Conservation (phyloP, 2,797 vertebrate genomes). For the Brachyrhaphis roseni region DNA sequence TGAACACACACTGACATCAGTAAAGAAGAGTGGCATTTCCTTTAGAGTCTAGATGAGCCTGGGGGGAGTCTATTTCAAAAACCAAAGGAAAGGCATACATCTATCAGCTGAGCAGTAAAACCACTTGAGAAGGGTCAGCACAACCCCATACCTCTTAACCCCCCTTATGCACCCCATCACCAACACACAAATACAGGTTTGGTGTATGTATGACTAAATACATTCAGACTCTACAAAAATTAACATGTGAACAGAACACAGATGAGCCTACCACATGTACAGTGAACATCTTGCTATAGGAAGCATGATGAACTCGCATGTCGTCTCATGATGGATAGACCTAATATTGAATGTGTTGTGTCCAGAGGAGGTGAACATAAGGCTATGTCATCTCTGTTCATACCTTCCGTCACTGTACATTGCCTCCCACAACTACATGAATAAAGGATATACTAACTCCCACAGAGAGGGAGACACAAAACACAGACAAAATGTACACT, state of each 20-base stretch:
- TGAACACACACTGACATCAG: slow-evolving; percentile 69
- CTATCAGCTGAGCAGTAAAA: slow-evolving; percentile 66
- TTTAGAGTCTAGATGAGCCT: slow-evolving; percentile 64
- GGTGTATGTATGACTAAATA: slow-evolving; percentile 60
- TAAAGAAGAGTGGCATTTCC: slow-evolving; percentile 67
- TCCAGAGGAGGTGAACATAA: slow-evolving; percentile 71
- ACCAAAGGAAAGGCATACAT: slow-evolving; percentile 55
- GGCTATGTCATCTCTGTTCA: slow-evolving; percentile 74
- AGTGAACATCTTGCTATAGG: slow-evolving; percentile 52
- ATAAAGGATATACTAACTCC: slow-evolving; percentile 61
- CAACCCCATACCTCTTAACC: slow-evolving; percentile 7
- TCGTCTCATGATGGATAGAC: slow-evolving; percentile 68
- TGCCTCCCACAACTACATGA: slow-evolving; percentile 67
- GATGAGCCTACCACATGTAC: slow-evolving; percentile 70
- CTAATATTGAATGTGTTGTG: slow-evolving; percentile 68
- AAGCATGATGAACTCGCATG: slow-evolving; percentile 52
- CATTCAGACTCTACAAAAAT: slow-evolving; percentile 60
- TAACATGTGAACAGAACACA: slow-evolving; percentile 55
- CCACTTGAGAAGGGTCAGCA: slow-evolving; percentile 64
- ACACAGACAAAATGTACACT: slow-evolving; percentile 28
- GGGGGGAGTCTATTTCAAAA: slow-evolving; percentile 50
- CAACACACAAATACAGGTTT: slow-evolving; percentile 35
- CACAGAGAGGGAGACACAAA: slow-evolving; percentile 54
- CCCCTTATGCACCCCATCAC: not conserved
- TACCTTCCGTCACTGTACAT: slow-evolving; percentile 72